phyloP scores from a whole-genome alignment of 2,113 vertebrate genomes.

The Thalassoma bifasciatum region DNA sequence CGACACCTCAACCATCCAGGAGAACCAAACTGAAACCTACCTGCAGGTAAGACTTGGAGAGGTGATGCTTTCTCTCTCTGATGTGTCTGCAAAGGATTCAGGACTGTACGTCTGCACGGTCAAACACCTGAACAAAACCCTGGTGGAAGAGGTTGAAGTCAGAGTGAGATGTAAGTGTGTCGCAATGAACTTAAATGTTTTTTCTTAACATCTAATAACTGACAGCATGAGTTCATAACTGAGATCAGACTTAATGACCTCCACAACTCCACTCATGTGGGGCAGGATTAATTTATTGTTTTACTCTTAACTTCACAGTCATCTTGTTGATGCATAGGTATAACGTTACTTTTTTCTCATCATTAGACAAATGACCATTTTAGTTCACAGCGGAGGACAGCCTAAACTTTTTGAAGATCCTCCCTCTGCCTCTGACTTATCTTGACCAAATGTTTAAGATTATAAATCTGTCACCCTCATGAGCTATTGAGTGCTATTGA shows the following conservation, averaged over 20 bases:
- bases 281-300: too few species aligned
- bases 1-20: background rate
- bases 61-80: conserved; percentile 7
- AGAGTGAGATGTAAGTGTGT: conserved; percentile 47
- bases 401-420: too few species aligned
- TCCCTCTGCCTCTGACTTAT: too few species aligned
- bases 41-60: background rate
- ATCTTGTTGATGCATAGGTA: too few species aligned
- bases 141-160: conserved; percentile 2
- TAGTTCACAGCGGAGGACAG: too few species aligned
- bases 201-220: background rate
- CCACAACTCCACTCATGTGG: background rate
- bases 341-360: too few species aligned
- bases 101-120: conserved; percentile 60
- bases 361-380: too few species aligned
- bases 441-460: too few species aligned
- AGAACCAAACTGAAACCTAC: background rate
- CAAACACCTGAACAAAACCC: conserved; percentile 12
- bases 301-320: too few species aligned
- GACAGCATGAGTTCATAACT: background rate
- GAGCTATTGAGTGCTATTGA: too few species aligned
- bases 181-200: background rate
- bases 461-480: too few species aligned
- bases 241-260: background rate
- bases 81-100: conserved; percentile 2